phyloP scores from a whole-genome alignment of 2,888 invertebrate species.

The Dasysyrphus tricinctus region DNA sequence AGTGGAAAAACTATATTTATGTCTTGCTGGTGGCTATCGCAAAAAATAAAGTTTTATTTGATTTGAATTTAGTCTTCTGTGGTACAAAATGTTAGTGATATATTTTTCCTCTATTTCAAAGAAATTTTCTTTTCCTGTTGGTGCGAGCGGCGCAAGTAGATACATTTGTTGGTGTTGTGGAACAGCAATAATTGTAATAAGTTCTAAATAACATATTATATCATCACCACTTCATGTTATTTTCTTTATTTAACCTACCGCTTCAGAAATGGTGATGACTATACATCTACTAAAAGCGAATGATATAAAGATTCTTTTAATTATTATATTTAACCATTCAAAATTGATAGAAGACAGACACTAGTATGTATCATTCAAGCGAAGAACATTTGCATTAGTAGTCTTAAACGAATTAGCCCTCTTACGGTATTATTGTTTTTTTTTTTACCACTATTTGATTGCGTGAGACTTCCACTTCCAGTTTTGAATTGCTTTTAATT shows the following conservation, averaged over 20 bases:
- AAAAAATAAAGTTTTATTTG: not conserved
- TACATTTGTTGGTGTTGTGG: not conserved
- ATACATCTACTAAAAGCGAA: not conserved
- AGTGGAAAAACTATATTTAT: not conserved
- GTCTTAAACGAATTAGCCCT: not conserved
- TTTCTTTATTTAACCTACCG: not conserved
- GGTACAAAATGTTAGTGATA: not conserved
- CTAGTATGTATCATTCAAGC: not conserved
- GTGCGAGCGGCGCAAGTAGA: slow-evolving; percentile 30
- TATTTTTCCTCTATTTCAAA: not conserved
- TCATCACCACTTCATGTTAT: slow-evolving; percentile 47
- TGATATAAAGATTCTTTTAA: not conserved
- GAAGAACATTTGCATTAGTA: not conserved
- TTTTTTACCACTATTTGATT: not conserved
- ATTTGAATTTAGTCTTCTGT: not conserved
- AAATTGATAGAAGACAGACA: too few species aligned
- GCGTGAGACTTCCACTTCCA: slow-evolving; percentile 7
- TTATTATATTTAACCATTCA: not conserved
- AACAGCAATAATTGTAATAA: slow-evolving; percentile 17
- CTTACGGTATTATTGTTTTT: not conserved
- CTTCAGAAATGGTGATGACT: not conserved
- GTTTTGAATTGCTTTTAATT: slow-evolving; percentile 20
- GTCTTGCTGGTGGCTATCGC: not conserved
- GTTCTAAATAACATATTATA: slow-evolving; percentile 64
- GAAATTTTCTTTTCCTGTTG: not conserved